These are phyloP conservation scores for Cathartes aura DNA, from an alignment of 2,113 vertebrate genomes.

Conservation along the genomic window DNA sequence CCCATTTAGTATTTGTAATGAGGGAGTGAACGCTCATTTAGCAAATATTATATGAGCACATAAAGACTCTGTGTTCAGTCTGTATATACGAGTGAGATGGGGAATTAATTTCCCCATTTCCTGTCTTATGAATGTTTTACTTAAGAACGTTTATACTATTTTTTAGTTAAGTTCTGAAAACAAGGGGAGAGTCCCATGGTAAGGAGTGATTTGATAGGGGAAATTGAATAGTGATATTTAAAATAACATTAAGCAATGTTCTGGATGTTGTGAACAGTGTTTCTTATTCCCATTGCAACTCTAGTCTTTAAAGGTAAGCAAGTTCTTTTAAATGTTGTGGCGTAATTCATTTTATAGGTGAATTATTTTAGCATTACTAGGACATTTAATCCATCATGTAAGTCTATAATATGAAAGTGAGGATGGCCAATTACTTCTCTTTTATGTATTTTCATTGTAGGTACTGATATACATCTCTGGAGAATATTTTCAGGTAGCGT, in stretches of 20 bases:
- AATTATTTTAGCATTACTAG: constrained; percentile 18
- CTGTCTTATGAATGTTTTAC: not conserved
- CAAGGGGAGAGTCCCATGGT: not conserved
- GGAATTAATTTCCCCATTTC: not conserved
- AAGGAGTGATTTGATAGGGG: not conserved
- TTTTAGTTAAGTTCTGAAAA: not conserved
- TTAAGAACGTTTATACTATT: not conserved
- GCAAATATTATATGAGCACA: not conserved
- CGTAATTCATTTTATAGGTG: constrained; percentile 34
- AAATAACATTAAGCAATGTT: not conserved
- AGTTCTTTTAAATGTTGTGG: not conserved
- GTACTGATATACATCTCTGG: not conserved
- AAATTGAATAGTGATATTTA: not conserved
- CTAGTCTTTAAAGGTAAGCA: constrained; percentile 12
- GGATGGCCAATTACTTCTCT: not conserved
- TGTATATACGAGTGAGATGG: not conserved
- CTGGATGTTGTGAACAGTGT: not conserved
- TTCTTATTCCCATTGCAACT: not conserved
- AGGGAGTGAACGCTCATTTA: not conserved
- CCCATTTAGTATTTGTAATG: not conserved
- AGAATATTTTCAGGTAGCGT: not conserved
- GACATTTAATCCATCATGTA: constrained; percentile 32
- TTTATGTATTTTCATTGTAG: constrained; percentile 30
- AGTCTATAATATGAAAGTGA: not conserved
- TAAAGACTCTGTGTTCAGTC: not conserved